These are phyloP conservation scores for Trachemys scripta DNA, from an alignment of 2,113 vertebrate genomes.

Conservation along the genomic window DNA sequence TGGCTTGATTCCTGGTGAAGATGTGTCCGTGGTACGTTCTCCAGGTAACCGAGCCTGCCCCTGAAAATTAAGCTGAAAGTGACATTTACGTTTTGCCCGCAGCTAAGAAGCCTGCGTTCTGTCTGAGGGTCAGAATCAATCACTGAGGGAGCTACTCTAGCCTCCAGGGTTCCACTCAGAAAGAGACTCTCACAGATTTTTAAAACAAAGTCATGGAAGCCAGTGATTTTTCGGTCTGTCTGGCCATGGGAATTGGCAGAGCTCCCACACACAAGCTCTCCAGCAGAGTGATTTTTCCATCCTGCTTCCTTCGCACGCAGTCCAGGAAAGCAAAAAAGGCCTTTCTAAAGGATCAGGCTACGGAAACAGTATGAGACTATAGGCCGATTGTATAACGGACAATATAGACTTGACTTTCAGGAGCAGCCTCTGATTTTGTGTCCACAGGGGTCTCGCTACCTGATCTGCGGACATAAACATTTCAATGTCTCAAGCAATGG, in stretches of 20 bases:
- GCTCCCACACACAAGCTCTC: background rate
- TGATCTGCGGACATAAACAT: background rate
- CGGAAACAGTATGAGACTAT: background rate
- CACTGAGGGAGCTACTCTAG: constrained; percentile 1
- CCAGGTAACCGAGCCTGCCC: constrained; percentile 48
- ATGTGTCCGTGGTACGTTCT: constrained; percentile 28
- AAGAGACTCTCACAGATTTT: background rate
- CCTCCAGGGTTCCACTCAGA: background rate
- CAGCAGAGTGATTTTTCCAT: background rate
- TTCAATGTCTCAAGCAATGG: background rate
- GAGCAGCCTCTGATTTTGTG: background rate
- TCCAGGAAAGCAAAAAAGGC: background rate
- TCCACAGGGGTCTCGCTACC: background rate
- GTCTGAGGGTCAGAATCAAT: background rate
- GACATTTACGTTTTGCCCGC: constrained; percentile 53
- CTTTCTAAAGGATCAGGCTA: background rate
- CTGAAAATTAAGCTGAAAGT: constrained; percentile 60
- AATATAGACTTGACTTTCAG: background rate
- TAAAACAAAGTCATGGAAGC: background rate
- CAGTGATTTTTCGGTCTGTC: background rate
- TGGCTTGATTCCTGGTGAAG: constrained; percentile 28
- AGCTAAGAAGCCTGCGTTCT: constrained; percentile 47
- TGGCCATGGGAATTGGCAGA: constrained; percentile 50
- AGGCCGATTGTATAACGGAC: background rate
- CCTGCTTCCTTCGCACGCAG: background rate